Percentiles rank a stretch among this genome's conserved stretches.
Conservation (phyloP, 2,888 invertebrate species). For the Eurytoma californica region DNA sequence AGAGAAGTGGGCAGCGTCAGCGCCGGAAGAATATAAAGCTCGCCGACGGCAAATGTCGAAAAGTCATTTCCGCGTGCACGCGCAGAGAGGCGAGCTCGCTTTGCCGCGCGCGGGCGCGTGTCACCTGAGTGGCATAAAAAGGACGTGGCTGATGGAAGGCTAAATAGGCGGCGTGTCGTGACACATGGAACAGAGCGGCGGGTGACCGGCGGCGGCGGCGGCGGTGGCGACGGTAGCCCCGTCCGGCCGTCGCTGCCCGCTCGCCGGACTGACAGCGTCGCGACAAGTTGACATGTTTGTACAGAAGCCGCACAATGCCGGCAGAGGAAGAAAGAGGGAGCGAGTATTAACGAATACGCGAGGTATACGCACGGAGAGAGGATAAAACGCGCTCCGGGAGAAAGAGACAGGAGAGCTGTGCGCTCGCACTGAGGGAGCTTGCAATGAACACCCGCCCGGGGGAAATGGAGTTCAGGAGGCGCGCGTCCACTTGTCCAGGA, state of each 20-base stretch:
- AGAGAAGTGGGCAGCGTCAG: background rate
- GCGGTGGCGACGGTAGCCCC: background rate
- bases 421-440: background rate
- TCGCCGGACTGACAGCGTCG: conserved; percentile 64
- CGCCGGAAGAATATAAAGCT: conserved; percentile 38
- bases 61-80: conserved; percentile 59
- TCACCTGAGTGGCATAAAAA: conserved; percentile 65
- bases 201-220: conserved; percentile 57
- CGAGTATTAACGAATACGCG: conserved; percentile 13
- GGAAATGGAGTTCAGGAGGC: background rate
- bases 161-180: conserved; percentile 66
- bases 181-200: conserved; percentile 60
- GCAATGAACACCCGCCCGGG: background rate
- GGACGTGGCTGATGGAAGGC: conserved; percentile 67
- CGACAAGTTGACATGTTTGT: conserved; percentile 72
- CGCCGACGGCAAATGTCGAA: conserved; percentile 54
- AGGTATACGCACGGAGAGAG: background rate
- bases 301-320: conserved; percentile 67
- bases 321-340: conserved; percentile 21
- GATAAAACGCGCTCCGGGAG: background rate
- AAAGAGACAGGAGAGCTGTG: background rate
- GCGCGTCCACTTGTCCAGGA: background rate
- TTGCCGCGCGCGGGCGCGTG: conserved; percentile 49
- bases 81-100: conserved; percentile 9
- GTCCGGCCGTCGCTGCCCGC: conserved; percentile 59